Evolutionary conservation across 2,113 vertebrate species (phyloP).

Genomic region (Stictonetta naevosa): DNA sequence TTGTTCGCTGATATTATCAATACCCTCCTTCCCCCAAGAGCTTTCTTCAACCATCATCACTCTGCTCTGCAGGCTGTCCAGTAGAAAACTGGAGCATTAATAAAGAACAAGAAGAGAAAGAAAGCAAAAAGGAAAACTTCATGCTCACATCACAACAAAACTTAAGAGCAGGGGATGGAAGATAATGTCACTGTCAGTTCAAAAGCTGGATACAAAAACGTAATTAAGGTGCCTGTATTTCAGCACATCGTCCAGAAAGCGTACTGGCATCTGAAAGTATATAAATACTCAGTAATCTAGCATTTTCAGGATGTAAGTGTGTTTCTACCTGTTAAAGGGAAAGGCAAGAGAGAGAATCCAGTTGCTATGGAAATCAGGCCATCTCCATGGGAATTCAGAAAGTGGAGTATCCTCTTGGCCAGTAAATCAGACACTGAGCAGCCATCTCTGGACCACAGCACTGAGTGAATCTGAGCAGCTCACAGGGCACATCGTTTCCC

Average conservation of each 20-base stretch:
- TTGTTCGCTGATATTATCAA: not conserved
- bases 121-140: not conserved
- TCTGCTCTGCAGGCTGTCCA: not conserved
- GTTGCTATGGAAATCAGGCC: constrained; percentile 77
- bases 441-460: constrained; percentile 28
- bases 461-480: not conserved
- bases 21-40: not conserved
- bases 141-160: not conserved
- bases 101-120: not conserved
- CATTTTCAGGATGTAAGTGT: constrained; percentile 20
- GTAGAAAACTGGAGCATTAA: not conserved
- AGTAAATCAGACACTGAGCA: constrained; percentile 58
- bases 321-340: constrained; percentile 63
- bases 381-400: constrained; percentile 74
- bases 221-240: not conserved
- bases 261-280: not conserved
- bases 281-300: constrained; percentile 1
- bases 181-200: not conserved
- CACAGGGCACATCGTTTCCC: not conserved
- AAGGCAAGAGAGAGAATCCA: constrained; percentile 55
- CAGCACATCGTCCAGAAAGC: not conserved
- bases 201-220: not conserved
- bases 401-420: constrained; percentile 58
- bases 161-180: not conserved
- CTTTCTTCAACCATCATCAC: not conserved